Percentiles rank a stretch among this genome's conserved stretches.
These are phyloP conservation scores for Phylloscopus trochilus DNA, from an alignment of 2,113 vertebrate species.

Conservation along the genomic window DNA sequence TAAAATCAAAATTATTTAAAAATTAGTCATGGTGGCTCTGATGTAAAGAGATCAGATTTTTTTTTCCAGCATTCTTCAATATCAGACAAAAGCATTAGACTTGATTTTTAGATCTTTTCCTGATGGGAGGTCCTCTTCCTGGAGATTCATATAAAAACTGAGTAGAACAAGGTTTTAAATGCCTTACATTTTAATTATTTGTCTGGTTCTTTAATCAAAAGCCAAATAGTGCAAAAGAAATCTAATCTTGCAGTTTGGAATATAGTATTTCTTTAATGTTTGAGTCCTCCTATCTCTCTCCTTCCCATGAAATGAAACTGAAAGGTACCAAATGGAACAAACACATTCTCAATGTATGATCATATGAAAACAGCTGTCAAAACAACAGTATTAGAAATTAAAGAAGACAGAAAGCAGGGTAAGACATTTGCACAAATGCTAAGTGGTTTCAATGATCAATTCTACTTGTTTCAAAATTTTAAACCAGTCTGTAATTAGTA, in stretches of 20 bases:
- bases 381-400: background rate
- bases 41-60: background rate
- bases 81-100: background rate
- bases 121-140: background rate
- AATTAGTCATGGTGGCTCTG: background rate
- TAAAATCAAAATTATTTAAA: background rate
- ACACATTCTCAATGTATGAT: background rate
- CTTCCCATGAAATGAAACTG: background rate
- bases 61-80: background rate
- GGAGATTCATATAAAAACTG: background rate
- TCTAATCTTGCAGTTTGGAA: background rate
- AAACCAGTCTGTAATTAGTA: background rate
- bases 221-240: background rate
- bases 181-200: background rate
- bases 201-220: background rate
- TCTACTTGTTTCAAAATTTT: background rate
- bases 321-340: background rate
- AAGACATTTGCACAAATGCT: background rate
- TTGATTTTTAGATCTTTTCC: background rate
- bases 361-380: background rate
- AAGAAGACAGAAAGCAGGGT: background rate
- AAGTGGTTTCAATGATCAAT: background rate
- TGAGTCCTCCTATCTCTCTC: background rate
- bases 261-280: background rate
- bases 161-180: background rate